Conservation (phyloP, 1,140 invertebrate genomes). For the Rhizoglyphus robini region DNA sequence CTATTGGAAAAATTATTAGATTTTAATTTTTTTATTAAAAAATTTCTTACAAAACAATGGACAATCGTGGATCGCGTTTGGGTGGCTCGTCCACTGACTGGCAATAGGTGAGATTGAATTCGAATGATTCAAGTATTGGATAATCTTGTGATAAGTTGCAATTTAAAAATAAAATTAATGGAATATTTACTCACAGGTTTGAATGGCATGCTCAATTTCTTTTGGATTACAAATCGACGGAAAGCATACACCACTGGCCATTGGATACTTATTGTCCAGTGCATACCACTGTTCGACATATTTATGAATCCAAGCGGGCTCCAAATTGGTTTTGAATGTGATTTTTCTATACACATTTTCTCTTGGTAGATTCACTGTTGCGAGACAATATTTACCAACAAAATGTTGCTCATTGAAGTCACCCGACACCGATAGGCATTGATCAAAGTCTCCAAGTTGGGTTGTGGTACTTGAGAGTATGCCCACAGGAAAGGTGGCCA, state of each 20-base stretch:
- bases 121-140: neutral
- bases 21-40: neutral
- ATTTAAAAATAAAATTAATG: neutral
- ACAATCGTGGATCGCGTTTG: neutral
- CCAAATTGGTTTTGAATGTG: neutral
- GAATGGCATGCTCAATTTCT: neutral
- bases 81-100: neutral
- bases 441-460: constrained; percentile 20
- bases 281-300: neutral
- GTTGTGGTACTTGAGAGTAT: constrained; percentile 17
- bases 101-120: neutral
- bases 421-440: constrained; percentile 18
- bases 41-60: neutral
- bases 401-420: constrained; percentile 16
- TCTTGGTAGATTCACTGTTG: constrained; percentile 4
- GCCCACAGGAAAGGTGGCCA: constrained; percentile 13
- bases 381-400: constrained; percentile 21
- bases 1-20: neutral
- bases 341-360: neutral
- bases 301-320: neutral
- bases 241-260: constrained; percentile 9
- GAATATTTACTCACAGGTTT: neutral
- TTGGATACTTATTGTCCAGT: neutral
- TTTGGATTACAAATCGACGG: constrained; percentile 11
- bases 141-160: neutral